These are phyloP conservation scores for Pogona vitticeps DNA, from an alignment of 2,113 vertebrate species.

Conservation along the genomic window DNA sequence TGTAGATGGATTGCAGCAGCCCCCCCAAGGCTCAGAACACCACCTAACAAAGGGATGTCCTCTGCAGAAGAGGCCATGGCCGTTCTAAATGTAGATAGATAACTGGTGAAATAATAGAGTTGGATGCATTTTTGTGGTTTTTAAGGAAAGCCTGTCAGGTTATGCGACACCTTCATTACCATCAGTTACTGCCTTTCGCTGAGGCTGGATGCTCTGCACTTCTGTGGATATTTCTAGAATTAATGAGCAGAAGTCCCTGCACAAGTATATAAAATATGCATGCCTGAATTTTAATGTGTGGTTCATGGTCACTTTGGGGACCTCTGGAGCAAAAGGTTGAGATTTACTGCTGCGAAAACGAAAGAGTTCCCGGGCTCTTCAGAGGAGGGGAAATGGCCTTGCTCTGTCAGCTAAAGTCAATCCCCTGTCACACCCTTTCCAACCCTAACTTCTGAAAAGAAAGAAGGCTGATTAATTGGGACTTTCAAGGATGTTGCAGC, in stretches of 20 bases:
- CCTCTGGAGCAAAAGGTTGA: background rate
- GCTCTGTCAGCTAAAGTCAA: slow-evolving; percentile 24
- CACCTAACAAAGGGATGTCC: no score
- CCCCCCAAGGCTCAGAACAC: no score
- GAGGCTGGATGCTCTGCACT: background rate
- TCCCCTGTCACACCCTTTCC: slow-evolving; percentile 23
- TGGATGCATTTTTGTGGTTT: background rate
- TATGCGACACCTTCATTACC: background rate
- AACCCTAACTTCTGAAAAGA: slow-evolving; percentile 34
- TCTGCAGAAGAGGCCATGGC: no score
- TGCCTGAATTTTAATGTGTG: slow-evolving; percentile 1
- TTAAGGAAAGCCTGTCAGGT: background rate
- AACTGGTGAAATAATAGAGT: background rate
- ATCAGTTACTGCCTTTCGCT: background rate
- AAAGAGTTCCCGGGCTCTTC: background rate
- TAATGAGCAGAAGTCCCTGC: slow-evolving; percentile 1
- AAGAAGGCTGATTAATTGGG: slow-evolving; percentile 56
- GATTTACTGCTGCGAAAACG: slow-evolving; percentile 12
- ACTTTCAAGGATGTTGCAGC: slow-evolving; percentile 44
- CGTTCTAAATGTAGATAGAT: background rate
- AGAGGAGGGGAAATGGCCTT: background rate
- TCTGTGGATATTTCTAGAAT: slow-evolving; percentile 2
- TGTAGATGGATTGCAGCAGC: no score
- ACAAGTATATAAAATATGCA: slow-evolving; percentile 30
- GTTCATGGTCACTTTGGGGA: background rate